Evolutionary conservation across 2,113 vertebrate species (phyloP), one percentile per base, ranked within the genome.

Genomic region (Rissa tridactyla): DNA sequence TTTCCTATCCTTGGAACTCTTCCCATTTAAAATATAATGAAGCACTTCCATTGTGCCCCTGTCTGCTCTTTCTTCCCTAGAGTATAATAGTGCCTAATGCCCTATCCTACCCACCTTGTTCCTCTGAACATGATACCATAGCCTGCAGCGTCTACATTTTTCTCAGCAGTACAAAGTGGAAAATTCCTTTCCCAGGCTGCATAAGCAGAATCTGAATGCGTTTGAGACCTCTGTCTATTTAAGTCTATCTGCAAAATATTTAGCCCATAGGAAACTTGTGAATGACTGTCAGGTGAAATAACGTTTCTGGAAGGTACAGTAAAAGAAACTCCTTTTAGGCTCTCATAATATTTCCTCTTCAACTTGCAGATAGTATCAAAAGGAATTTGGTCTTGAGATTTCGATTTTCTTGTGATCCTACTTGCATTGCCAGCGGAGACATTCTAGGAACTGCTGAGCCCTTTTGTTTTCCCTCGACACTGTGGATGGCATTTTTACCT

Each of bases 1-100:
- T 96, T 96, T 95, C 94, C 84, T 86, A 65, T 77, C 82, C 87
- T 86, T 95, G 93, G 92, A 97, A 95, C 86, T 91, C 72, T 90
- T 96, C 93, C 94, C 64, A 88, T 93, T 95, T 93, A 96, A 97
- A 94, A 94, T 94, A 94, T 44, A 96, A 95, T 95, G 92, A 94
- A 94, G 88, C 2, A 0, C 40, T 93, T 96, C 93, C 75, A 88
- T 95, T 96, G 95, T 95, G 91, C 75, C 95, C 95, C 70, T 89
- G 86, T 91, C 91, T 94, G 86, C 85, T 96, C 77, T 92, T 94
- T 77, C 75, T 82, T 96, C 92, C 96, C 92, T 87, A 38, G 94
- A 94, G 93, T 72, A 88, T 68, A 93, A 76, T 94, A 86, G 49
- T 72, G 82, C 82, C 95, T 95, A 96, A 95, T 95, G 83, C 88